phyloP scores from a whole-genome alignment of 2,797 vertebrate species.

The Semotilus atromaculatus region DNA sequence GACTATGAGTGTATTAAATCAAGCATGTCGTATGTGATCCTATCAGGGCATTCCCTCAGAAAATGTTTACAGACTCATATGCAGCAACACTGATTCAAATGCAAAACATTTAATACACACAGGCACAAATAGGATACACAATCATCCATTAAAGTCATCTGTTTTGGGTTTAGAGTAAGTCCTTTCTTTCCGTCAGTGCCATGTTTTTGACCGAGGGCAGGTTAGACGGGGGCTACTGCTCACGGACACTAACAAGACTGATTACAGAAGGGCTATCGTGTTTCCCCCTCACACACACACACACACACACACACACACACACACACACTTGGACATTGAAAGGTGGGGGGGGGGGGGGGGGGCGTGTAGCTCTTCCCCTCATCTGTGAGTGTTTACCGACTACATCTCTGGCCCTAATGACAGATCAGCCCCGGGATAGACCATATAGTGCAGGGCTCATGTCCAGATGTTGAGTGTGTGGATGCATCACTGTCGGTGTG shows the following conservation, averaged over 20 bases:
- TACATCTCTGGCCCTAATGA: constrained; percentile 56
- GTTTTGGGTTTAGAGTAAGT: constrained; percentile 52
- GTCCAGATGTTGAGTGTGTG: constrained; percentile 44
- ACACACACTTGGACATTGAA: constrained; percentile 31
- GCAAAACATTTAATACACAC: constrained; percentile 31
- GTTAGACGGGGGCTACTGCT: constrained; percentile 55
- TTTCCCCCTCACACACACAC: constrained; percentile 38
- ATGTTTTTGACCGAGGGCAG: constrained; percentile 53
- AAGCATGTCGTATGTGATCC: not conserved
- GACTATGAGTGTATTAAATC: not conserved
- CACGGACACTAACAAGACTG: constrained; percentile 62
- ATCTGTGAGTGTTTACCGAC: constrained; percentile 55
- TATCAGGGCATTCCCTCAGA: constrained; percentile 4
- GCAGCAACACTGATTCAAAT: not conserved
- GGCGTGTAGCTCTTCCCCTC: constrained; percentile 48
- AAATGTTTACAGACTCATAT: constrained; percentile 22
- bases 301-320: constrained; percentile 36
- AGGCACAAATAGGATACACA: constrained; percentile 42
- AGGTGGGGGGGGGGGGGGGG: not conserved
- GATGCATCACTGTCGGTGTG: constrained; percentile 5
- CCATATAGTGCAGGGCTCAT: constrained; percentile 17
- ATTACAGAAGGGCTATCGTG: constrained; percentile 46
- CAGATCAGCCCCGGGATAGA: constrained; percentile 56
- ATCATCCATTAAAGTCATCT: constrained; percentile 48
- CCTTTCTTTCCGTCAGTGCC: constrained; percentile 50